Evolutionary conservation across 2,113 vertebrate genomes (phyloP).

Genomic region (Crotalus helleri): DNA sequence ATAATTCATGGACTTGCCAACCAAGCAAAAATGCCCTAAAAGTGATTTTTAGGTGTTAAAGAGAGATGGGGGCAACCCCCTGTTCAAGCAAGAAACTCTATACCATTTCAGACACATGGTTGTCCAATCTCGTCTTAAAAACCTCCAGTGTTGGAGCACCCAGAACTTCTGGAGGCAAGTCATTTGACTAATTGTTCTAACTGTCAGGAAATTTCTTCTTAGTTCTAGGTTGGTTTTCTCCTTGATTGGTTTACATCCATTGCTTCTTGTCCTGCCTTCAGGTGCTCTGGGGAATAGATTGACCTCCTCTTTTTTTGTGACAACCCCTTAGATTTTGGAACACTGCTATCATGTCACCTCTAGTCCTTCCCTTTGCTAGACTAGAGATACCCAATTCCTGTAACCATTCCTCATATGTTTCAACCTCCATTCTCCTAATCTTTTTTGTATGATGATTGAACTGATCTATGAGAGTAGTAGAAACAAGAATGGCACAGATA

Average conservation of each 20-base stretch:
- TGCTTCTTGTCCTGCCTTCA: background rate
- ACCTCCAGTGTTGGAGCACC: too few relatives aligned
- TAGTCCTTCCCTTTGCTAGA: background rate
- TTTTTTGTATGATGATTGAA: background rate
- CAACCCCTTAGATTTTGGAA: background rate
- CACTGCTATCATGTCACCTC: background rate
- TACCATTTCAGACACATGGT: too few relatives aligned
- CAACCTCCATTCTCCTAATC: background rate
- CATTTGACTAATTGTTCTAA: too few relatives aligned
- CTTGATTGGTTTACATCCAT: background rate
- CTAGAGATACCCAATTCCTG: background rate
- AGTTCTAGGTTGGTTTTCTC: background rate
- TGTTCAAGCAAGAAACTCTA: too few relatives aligned
- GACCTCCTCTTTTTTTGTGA: background rate
- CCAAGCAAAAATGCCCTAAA: background rate
- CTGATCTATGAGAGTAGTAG: background rate
- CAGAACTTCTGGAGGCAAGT: too few relatives aligned
- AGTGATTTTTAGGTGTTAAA: background rate
- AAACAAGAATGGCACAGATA: background rate
- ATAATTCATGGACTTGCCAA: background rate
- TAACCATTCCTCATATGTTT: background rate
- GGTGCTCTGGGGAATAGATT: background rate
- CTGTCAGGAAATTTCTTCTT: background rate
- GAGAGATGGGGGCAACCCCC: background rate
- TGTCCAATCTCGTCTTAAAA: too few relatives aligned